Evolutionary conservation across 2,797 vertebrate genomes (phyloP), one percentile per base, ranked within the genome.

Genomic region (Hypotaenidia okinawae): DNA sequence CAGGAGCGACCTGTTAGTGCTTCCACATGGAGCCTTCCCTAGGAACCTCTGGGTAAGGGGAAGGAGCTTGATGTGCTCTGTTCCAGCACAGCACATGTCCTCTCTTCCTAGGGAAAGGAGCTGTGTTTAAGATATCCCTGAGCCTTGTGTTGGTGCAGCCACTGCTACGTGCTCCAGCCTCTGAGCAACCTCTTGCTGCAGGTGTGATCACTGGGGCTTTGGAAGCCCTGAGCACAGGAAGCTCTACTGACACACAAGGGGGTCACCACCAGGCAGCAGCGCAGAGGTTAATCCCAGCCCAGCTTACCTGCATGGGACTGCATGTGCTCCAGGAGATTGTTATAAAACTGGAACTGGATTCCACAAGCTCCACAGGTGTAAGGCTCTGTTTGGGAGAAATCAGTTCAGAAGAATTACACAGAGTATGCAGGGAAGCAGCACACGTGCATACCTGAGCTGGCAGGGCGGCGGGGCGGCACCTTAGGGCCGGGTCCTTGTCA

Each of bases 291-390:
- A 78, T 57, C 93, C 91, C 90, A 74, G 93, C 95, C 89, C 58
- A 49, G 67, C 98, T 99, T 98, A 99, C 99, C 99, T 96, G 99
- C 99, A 0, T 99, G 99, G 94, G 99, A 99, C 98, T 99, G 99
- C 99, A 99, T 99, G 98, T 99, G 99, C 97, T 99, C 99, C 98
- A 99, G 98, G 97, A 99, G 99, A 98, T 99, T 99, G 99, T 99
- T 99, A 98, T 99, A 99, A 99, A 99, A 99, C 98, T 99, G 99
- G 98, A 99, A 99, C 98, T 99, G 99, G 98, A 99, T 99, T 97
- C 99, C 99, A 98, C 99, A 99, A 98, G 99, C 99, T 96, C 99
- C 99, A 88, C 99, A 99, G 89, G 99, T 99, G 98, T 99, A 99
- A 97, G 99, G 99, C 97, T 99, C 99, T 99, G 98, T 95, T 98